These are phyloP conservation scores for Nycticryphes semicollaris DNA, from an alignment of 2,113 vertebrate genomes.

Conservation along the genomic window DNA sequence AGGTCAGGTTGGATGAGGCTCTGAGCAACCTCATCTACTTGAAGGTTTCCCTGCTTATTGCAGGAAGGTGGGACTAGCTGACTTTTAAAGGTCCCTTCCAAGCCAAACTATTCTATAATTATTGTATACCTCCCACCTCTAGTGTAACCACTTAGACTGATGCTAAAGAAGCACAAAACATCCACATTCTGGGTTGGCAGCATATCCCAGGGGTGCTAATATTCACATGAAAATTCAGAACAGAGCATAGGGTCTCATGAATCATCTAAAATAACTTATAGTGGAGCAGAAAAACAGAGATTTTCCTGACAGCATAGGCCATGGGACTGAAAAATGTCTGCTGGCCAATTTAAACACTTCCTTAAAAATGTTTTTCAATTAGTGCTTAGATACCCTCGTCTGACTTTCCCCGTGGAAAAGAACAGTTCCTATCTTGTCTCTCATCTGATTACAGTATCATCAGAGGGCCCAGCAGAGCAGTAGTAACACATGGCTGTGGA, in stretches of 20 bases:
- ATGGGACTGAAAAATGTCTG: not conserved
- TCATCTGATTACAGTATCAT: constrained; percentile 4
- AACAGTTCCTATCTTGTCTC: not conserved
- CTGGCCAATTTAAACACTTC: not conserved
- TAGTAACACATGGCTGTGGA: not conserved
- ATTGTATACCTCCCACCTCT: not conserved
- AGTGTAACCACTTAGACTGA: not conserved
- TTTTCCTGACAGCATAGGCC: not conserved
- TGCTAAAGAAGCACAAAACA: not conserved
- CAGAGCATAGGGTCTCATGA: not conserved
- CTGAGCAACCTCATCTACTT: not conserved
- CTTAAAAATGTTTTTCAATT: not conserved
- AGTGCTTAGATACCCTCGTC: not conserved
- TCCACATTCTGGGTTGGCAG: not conserved
- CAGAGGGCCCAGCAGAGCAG: not conserved
- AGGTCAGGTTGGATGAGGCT: not conserved
- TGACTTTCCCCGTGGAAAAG: not conserved
- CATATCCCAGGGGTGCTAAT: not conserved
- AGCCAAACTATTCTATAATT: not conserved
- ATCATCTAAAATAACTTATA: not conserved
- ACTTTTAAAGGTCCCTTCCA: not conserved
- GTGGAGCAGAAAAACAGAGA: not conserved
- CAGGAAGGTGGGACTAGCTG: not conserved
- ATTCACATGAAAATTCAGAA: not conserved
- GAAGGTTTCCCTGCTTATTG: not conserved